phyloP scores from a whole-genome alignment of 2,888 invertebrate species.

The Cryptocheilus praepositus region DNA sequence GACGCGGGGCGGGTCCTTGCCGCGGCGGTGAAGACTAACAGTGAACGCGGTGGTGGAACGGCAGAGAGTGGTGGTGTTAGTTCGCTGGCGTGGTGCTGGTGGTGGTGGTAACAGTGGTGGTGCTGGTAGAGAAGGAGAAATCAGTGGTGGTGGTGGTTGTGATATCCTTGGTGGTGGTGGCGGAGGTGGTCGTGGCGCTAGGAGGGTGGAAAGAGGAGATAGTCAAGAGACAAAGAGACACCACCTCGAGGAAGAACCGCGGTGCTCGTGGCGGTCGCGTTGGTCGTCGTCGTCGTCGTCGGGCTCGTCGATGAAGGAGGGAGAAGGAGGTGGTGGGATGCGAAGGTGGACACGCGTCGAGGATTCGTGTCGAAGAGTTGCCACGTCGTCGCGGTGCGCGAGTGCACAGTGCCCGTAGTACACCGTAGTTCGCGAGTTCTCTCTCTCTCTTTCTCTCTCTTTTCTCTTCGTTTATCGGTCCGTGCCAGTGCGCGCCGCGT shows the following conservation, averaged over 20 bases:
- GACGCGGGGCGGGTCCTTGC: constrained; percentile 69
- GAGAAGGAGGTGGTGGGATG: constrained; percentile 6
- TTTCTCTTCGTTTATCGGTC: not conserved
- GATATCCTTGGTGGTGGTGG: constrained; percentile 21
- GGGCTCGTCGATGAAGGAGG: constrained; percentile 8
- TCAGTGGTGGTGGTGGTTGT: constrained; percentile 15
- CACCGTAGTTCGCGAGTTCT: not conserved
- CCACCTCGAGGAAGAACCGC: constrained; percentile 14
- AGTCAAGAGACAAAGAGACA: constrained; percentile 8
- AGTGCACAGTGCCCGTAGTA: constrained; percentile 1
- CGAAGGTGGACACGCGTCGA: constrained; percentile 4
- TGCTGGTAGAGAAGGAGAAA: constrained; percentile 1
- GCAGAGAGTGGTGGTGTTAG: constrained; percentile 23
- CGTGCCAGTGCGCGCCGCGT: constrained; percentile 1
- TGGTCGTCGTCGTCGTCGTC: constrained; percentile 15
- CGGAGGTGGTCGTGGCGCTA: constrained; percentile 9
- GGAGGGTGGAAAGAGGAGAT: constrained; percentile 11
- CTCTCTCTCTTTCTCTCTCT: too few relatives aligned
- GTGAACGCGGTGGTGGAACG: constrained; percentile 20
- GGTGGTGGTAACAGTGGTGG: not conserved
- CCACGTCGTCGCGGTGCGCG: constrained; percentile 2
- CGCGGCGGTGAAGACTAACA: constrained; percentile 54
- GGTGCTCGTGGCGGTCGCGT: constrained; percentile 5
- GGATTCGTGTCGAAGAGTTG: not conserved
- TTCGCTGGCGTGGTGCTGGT: not conserved